Evolutionary conservation across 2,113 vertebrate species (phyloP).

Genomic region (Rhinopithecus roxellana): DNA sequence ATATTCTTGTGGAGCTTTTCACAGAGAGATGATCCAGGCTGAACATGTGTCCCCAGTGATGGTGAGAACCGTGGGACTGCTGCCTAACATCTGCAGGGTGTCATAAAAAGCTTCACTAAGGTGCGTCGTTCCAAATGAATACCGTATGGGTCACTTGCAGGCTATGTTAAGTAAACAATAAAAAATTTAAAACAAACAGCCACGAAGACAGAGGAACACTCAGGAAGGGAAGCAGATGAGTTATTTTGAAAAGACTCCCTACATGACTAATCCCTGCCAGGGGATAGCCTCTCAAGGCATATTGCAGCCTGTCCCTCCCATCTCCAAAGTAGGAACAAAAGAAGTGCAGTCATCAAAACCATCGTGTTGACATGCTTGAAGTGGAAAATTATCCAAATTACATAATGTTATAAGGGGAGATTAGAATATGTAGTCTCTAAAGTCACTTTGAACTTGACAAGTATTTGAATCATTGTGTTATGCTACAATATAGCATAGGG

Average conservation of each 20-base stretch:
- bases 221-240: slow-evolving; percentile 53
- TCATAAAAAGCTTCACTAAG: slow-evolving; percentile 80
- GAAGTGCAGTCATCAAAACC: neutral
- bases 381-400: neutral
- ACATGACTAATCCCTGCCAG: neutral
- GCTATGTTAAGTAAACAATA: slow-evolving; percentile 85
- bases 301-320: neutral
- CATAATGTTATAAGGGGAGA: neutral
- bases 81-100: slow-evolving; percentile 73
- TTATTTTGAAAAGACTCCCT: slow-evolving; percentile 27
- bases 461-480: neutral
- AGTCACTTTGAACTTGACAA: neutral
- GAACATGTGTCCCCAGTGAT: neutral
- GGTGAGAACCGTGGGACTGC: neutral
- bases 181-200: slow-evolving; percentile 84
- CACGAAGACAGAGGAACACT: slow-evolving; percentile 70
- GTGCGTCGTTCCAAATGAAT: slow-evolving; percentile 79
- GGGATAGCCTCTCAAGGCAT: neutral
- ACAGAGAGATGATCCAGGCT: slow-evolving; percentile 9
- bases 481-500: fast-evolving
- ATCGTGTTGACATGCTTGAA: neutral
- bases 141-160: slow-evolving; percentile 84
- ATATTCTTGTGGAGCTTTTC: slow-evolving; percentile 58
- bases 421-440: neutral
- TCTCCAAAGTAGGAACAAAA: neutral